Evolutionary conservation across 2,888 invertebrate genomes (phyloP).

Genomic region (Cremastinae sp.): DNA sequence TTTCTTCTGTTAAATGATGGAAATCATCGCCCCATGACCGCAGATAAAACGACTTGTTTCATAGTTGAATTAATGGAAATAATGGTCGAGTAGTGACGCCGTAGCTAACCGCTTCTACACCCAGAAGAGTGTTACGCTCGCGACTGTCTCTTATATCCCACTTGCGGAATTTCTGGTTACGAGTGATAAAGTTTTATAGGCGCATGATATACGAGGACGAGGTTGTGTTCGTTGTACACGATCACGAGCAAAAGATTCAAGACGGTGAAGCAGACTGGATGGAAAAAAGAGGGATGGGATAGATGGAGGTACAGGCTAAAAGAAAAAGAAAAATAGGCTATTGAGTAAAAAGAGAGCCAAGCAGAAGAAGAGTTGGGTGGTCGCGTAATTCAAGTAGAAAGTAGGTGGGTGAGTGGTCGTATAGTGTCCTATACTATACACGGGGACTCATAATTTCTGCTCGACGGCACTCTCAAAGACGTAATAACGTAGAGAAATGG

Average conservation of each 20-base stretch:
- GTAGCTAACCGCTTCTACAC: conserved; percentile 48
- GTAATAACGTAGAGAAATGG: conserved; percentile 71
- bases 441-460: conserved; percentile 77
- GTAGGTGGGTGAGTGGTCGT: conserved; percentile 72
- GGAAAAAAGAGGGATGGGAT: conserved; percentile 25
- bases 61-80: conserved; percentile 24
- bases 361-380: conserved; percentile 48
- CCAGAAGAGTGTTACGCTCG: conserved; percentile 40
- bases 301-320: conserved; percentile 51
- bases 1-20: background rate
- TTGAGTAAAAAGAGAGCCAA: conserved; percentile 42
- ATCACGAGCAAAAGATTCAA: conserved; percentile 31
- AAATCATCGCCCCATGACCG: background rate
- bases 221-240: conserved; percentile 45
- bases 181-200: conserved; percentile 65
- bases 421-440: conserved; percentile 65
- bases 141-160: conserved; percentile 31
- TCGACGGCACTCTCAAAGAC: conserved; percentile 75
- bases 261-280: conserved; percentile 26
- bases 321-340: conserved; percentile 48
- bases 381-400: conserved; percentile 76
- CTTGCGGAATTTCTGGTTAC: conserved; percentile 59
- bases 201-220: conserved; percentile 58
- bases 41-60: conserved; percentile 1
- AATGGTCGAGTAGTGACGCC: conserved; percentile 7